Evolutionary conservation across 2,797 vertebrate species (phyloP).

Genomic region (Thripadectes ignobilis): DNA sequence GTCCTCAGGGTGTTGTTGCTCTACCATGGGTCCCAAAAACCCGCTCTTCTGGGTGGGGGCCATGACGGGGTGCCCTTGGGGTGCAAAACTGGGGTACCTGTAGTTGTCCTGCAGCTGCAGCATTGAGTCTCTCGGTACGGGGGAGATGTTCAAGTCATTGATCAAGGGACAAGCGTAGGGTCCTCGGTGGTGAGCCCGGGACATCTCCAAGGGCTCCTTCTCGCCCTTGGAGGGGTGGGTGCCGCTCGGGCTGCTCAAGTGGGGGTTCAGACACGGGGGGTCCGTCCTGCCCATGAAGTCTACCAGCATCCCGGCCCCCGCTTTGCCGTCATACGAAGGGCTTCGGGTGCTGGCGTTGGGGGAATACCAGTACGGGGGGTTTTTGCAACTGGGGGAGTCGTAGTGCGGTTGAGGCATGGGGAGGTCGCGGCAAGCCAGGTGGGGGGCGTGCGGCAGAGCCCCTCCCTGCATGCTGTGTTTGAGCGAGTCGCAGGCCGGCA

Average conservation of each 20-base stretch:
- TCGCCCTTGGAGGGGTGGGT: constrained; percentile 81
- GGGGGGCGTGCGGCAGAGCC: constrained; percentile 49
- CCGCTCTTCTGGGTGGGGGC: constrained; percentile 86
- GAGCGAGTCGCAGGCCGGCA: constrained; percentile 81
- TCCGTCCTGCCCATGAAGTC: constrained; percentile 86
- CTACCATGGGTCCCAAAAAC: constrained; percentile 95
- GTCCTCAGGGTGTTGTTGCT: constrained; percentile 93
- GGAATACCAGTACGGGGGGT: constrained; percentile 94
- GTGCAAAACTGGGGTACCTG: constrained; percentile 88
- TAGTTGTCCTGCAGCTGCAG: constrained; percentile 92
- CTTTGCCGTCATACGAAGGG: constrained; percentile 83
- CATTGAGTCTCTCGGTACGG: constrained; percentile 88
- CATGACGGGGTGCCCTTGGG: constrained; percentile 81
- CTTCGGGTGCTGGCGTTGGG: constrained; percentile 88
- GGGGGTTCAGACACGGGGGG: constrained; percentile 81
- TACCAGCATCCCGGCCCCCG: constrained; percentile 78
- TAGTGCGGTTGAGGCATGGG: constrained; percentile 87
- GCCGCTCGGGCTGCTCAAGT: constrained; percentile 79
- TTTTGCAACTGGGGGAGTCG: constrained; percentile 95
- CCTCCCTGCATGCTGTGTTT: constrained; percentile 77
- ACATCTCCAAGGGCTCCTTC: constrained; percentile 91
- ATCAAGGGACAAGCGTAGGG: constrained; percentile 82
- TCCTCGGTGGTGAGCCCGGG: constrained; percentile 78
- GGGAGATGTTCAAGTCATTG: constrained; percentile 90
- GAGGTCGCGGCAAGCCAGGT: constrained; percentile 87